These are phyloP conservation scores for Dolichopus griseipennis DNA, from an alignment of 2,888 invertebrate genomes.

Conservation along the genomic window DNA sequence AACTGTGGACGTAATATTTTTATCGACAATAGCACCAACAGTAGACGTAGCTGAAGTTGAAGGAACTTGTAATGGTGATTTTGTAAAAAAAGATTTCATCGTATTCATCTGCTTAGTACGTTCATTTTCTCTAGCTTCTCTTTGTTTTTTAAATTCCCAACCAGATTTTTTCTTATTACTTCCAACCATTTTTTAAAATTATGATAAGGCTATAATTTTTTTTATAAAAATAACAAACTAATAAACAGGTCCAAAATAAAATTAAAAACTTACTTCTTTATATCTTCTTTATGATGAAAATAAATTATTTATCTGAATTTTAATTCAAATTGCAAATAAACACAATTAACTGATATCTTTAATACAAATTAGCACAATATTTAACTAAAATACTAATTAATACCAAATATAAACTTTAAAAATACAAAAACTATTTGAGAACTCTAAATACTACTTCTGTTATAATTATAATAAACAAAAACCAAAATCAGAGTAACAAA, in stretches of 20 bases:
- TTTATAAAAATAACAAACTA: not conserved
- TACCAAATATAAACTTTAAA: slow-evolving; percentile 10
- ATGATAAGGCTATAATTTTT: slow-evolving; percentile 8
- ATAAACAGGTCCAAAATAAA: slow-evolving; percentile 2
- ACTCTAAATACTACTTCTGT: slow-evolving; percentile 9
- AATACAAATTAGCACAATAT: slow-evolving; percentile 7
- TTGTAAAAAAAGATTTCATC: slow-evolving; percentile 10
- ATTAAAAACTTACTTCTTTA: slow-evolving; percentile 10
- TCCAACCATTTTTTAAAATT: slow-evolving; percentile 11
- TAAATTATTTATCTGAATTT: slow-evolving; percentile 7
- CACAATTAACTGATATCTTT: slow-evolving; percentile 7
- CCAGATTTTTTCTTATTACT: slow-evolving; percentile 10
- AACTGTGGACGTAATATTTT: slow-evolving; percentile 8
- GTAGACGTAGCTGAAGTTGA: slow-evolving; percentile 11
- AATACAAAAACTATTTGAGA: slow-evolving; percentile 8
- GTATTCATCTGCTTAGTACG: slow-evolving; percentile 11
- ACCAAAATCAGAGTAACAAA: slow-evolving; percentile 10
- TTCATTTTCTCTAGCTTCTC: slow-evolving; percentile 9
- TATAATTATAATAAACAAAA: not conserved
- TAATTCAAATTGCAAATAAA: slow-evolving; percentile 7
- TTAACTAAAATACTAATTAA: slow-evolving; percentile 7
- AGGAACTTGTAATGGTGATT: slow-evolving; percentile 8
- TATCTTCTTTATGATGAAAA: slow-evolving; percentile 7
- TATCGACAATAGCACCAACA: slow-evolving; percentile 10
- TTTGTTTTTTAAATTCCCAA: slow-evolving; percentile 10